Evolutionary conservation across 2,888 invertebrate species (phyloP), one percentile per base, ranked within the genome.

Genomic region (Norana najaformis): DNA sequence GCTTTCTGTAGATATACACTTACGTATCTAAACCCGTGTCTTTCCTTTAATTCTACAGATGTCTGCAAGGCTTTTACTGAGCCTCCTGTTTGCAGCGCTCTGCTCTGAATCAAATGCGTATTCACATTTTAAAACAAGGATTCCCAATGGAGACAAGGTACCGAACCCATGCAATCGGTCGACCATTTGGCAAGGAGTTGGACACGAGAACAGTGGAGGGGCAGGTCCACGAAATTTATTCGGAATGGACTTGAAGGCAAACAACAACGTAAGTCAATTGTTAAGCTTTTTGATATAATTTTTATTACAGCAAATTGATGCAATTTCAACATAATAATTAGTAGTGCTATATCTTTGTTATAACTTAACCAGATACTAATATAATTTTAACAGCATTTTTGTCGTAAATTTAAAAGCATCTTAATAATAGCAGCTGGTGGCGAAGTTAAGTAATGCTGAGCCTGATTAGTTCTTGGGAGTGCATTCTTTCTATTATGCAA

Each of bases 151-250:
- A 37, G 41, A 88, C 3, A 88, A 38, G 1, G 88, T 88, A 18
- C 88, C 88, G 38, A 88, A 88, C 14, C 88, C 88, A 1, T 88
- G 88, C 39, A 88, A 88, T 88, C 38, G 14, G n/a, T 38, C 88
- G 41, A 41, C 38, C 38, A 39, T 88, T 16, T 88, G 88, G 88
- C n/a, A 18, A 8, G 88, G 88, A 4, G 88, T 88, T 2, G 88
- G 88, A 13, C 88, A 88, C 23, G 37, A 88, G 88, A 30, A 23
- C 6, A 18, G 36, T 0, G 18, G 2, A 16, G 88, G 88, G 16
- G 1, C 36, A 88, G 88, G 88, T 88, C 38, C 41, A 41, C 38
- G 38, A 36, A 88, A 88, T 88, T 37, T 37, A 37, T 88, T 88
- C 38, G 88, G 88, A 38, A 20, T 88, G 35, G 88, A 88, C 36